Evolutionary conservation across 2,113 vertebrate species (phyloP).

Genomic region (Solea senegalensis): DNA sequence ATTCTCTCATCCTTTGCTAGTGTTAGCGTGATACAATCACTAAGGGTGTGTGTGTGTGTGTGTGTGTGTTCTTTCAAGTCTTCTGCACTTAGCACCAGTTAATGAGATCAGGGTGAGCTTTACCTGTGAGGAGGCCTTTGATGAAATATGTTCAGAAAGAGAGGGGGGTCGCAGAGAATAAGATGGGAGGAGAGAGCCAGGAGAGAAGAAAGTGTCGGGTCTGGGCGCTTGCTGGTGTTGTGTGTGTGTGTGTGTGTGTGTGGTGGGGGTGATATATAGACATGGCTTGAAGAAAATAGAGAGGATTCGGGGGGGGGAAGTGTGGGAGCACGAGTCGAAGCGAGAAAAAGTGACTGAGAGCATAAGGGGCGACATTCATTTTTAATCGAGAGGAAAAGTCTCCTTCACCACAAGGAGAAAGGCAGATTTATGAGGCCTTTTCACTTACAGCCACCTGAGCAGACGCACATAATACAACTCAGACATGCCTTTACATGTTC

Average conservation of each 20-base stretch:
- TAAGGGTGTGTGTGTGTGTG: slow-evolving; percentile 27
- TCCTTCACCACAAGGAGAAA: slow-evolving; percentile 20
- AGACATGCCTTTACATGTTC: slow-evolving; percentile 21
- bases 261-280: slow-evolving; percentile 46
- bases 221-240: neutral
- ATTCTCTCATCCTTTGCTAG: slow-evolving; percentile 49
- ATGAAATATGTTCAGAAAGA: slow-evolving; percentile 71
- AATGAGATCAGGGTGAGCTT: slow-evolving; percentile 71
- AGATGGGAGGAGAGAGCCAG: slow-evolving; percentile 44
- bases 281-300: slow-evolving; percentile 58
- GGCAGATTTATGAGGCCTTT: slow-evolving; percentile 44
- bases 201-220: slow-evolving; percentile 12
- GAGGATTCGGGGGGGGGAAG: slow-evolving; percentile 44
- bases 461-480: slow-evolving; percentile 5
- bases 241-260: neutral
- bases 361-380: slow-evolving; percentile 63
- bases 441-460: slow-evolving; percentile 10
- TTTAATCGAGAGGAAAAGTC: slow-evolving; percentile 67
- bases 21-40: slow-evolving; percentile 44
- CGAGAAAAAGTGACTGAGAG: slow-evolving; percentile 56
- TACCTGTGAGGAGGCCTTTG: slow-evolving; percentile 71
- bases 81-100: slow-evolving; percentile 65
- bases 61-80: slow-evolving; percentile 60
- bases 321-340: slow-evolving; percentile 17
- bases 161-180: slow-evolving; percentile 45